phyloP scores from a whole-genome alignment of 30 jellyfish, hydroid and myxozoan genomes.

The Aurelia aurita complex sp. Pacific region DNA sequence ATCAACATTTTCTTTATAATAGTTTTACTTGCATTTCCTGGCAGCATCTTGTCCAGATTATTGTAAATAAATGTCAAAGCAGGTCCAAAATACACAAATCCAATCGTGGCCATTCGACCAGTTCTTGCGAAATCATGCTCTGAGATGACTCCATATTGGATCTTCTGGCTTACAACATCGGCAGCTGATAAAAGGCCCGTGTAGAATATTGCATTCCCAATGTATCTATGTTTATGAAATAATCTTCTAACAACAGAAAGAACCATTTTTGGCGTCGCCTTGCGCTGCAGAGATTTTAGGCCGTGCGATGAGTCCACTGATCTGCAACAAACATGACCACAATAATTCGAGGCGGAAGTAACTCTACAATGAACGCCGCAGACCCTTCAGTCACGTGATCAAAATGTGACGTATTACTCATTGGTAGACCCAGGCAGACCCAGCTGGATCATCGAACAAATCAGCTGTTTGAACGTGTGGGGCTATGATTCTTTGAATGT shows the following conservation, averaged over 20 bases:
- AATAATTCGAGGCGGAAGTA: too few relatives aligned
- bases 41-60: slow-evolving; percentile 54
- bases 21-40: slow-evolving; percentile 64
- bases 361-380: too few relatives aligned
- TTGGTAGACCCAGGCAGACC: too few relatives aligned
- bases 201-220: slow-evolving; percentile 73
- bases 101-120: slow-evolving; percentile 78
- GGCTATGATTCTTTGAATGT: too few relatives aligned
- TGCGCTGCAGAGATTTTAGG: background rate
- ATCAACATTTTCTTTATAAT: slow-evolving; percentile 51
- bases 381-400: too few relatives aligned
- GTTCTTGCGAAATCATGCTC: slow-evolving; percentile 68
- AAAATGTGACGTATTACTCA: too few relatives aligned
- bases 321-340: too few relatives aligned
- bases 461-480: too few relatives aligned
- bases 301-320: background rate
- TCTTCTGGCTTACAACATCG: slow-evolving; percentile 69
- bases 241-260: slow-evolving; percentile 32
- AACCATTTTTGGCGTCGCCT: slow-evolving; percentile 22
- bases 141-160: slow-evolving; percentile 59
- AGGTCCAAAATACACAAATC: slow-evolving; percentile 73
- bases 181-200: slow-evolving; percentile 71
- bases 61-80: slow-evolving; percentile 60
- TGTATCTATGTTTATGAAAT: slow-evolving; percentile 60
- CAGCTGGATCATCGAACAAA: too few relatives aligned